Evolutionary conservation across 2,888 invertebrate species (phyloP).

Genomic region (Stegana nigrithorax): DNA sequence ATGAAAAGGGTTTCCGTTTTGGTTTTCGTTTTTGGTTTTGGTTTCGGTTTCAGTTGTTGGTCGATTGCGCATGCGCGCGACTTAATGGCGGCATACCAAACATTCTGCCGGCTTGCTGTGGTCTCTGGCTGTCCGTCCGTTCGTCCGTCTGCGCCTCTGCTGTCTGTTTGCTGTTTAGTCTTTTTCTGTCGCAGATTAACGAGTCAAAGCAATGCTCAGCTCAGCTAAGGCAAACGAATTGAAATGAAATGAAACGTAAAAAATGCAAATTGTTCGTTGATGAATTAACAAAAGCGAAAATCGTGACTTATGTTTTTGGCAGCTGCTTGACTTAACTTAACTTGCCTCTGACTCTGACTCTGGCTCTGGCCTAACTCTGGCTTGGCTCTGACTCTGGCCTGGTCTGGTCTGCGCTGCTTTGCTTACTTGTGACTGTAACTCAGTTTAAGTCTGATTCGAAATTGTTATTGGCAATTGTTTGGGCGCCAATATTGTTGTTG

Average conservation of each 20-base stretch:
- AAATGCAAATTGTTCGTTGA: constrained; percentile 63
- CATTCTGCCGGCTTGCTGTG: constrained; percentile 5
- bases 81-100: constrained; percentile 9
- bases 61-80: background rate
- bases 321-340: constrained; percentile 43
- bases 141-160: background rate
- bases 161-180: too few species aligned
- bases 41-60: background rate
- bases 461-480: background rate
- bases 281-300: constrained; percentile 63
- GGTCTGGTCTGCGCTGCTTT: background rate
- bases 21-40: background rate
- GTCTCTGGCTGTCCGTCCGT: background rate
- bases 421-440: background rate
- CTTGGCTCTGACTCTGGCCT: background rate
- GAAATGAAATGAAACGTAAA: constrained; percentile 16
- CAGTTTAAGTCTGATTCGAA: too few species aligned
- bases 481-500: background rate
- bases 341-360: background rate
- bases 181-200: background rate
- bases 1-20: background rate
- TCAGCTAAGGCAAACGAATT: background rate
- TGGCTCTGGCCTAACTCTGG: background rate
- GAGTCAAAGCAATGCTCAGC: background rate
- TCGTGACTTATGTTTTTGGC: constrained; percentile 63